Percentiles rank a stretch among this genome's conserved stretches.
Evolutionary conservation across 2,888 invertebrate genomes (phyloP).

Genomic region (Drosophila yooni): DNA sequence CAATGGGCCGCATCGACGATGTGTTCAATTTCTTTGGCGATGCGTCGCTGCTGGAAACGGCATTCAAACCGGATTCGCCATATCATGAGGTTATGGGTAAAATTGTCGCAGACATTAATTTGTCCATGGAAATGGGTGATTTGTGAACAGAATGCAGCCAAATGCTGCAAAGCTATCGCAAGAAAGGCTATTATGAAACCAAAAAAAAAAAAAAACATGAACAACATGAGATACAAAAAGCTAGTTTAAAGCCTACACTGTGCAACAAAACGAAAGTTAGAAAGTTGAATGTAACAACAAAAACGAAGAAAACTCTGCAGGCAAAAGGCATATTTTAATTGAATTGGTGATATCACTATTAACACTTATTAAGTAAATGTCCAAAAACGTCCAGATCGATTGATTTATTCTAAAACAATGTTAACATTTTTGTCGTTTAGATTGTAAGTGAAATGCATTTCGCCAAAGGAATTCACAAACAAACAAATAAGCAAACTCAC

Average conservation of each 20-base stretch:
- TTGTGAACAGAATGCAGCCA: constrained; percentile 83
- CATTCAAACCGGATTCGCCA: constrained; percentile 88
- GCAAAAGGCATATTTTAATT: constrained; percentile 47
- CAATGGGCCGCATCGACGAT: constrained; percentile 90
- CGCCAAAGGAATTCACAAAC: constrained; percentile 72
- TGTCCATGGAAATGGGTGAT: constrained; percentile 88
- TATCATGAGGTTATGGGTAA: constrained; percentile 88
- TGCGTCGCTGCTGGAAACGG: constrained; percentile 87
- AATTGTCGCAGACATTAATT: constrained; percentile 89
- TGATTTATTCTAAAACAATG: constrained; percentile 64
- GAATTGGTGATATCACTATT: constrained; percentile 74
- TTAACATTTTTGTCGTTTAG: constrained; percentile 63
- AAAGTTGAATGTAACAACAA: constrained; percentile 9
- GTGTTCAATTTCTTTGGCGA: constrained; percentile 90
- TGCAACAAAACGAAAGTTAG: constrained; percentile 56
- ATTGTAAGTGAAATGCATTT: constrained; percentile 64
- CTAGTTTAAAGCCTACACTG: constrained; percentile 49
- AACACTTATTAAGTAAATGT: constrained; percentile 50
- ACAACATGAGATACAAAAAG: constrained; percentile 38
- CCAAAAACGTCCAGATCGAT: constrained; percentile 72
- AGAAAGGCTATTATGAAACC: constrained; percentile 72
- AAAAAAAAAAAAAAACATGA: constrained; percentile 46
- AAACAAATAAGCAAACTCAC: constrained; percentile 39
- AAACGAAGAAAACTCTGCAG: constrained; percentile 18
- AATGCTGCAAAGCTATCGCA: constrained; percentile 29